Conservation (phyloP, 2,797 vertebrate genomes). For the Echiichthys vipera region DNA sequence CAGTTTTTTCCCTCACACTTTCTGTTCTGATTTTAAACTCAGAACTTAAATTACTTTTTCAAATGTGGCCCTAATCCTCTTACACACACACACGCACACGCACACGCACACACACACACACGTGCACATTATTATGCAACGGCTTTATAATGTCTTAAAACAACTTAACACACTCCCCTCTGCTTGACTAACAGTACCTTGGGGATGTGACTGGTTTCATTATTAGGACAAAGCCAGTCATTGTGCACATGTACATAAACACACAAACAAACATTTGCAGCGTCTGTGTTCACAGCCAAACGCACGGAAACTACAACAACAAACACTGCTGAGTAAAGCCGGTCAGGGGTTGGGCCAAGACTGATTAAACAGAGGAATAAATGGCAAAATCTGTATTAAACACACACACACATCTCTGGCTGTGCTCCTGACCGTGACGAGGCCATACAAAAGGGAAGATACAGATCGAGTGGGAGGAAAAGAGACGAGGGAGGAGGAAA, state of each 20-base stretch:
- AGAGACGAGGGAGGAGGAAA: conserved; percentile 44
- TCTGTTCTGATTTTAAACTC: too few relatives aligned
- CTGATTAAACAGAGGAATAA: background rate
- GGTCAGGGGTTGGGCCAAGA: conserved; percentile 5
- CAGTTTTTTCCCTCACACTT: too few relatives aligned
- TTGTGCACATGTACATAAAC: background rate
- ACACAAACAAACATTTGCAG: background rate
- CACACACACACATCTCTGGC: conserved; percentile 6
- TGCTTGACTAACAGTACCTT: background rate
- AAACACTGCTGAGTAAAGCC: conserved; percentile 18
- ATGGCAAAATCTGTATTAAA: conserved; percentile 7
- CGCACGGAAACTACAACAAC: conserved; percentile 50
- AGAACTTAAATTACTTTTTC: too few relatives aligned
- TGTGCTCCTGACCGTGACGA: conserved; percentile 26
- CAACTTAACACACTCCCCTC: background rate
- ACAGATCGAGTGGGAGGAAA: conserved; percentile 32
- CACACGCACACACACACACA: background rate
- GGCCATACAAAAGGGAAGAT: conserved; percentile 47
- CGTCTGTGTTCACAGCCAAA: conserved; percentile 41
- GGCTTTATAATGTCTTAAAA: background rate
- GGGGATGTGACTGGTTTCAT: conserved; percentile 8
- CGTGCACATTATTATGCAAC: too few relatives aligned
- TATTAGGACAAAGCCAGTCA: background rate
- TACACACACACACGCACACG: background rate
- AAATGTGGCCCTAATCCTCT: too few relatives aligned